These are phyloP conservation scores for Andrena bicolor DNA, from an alignment of 2,888 invertebrate genomes.

Conservation along the genomic window DNA sequence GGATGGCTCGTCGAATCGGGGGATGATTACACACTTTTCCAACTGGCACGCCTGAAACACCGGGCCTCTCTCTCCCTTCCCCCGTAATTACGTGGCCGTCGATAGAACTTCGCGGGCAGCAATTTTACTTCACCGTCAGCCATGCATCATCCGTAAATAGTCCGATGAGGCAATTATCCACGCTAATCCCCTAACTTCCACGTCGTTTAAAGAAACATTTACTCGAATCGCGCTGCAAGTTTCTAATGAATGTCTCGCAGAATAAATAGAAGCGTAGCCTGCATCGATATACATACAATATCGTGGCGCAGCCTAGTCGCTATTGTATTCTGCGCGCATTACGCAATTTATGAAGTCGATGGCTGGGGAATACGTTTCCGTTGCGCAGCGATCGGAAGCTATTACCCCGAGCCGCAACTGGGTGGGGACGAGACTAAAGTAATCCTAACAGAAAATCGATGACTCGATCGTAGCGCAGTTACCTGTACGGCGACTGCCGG, in stretches of 20 bases:
- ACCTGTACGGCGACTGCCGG: conserved; percentile 10
- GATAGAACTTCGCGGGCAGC: conserved; percentile 4
- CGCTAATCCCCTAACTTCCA: background rate
- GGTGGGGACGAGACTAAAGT: conserved; percentile 25
- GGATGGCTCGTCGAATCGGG: conserved; percentile 12
- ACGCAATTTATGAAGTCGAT: conserved; percentile 20
- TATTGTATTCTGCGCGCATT: conserved; percentile 19
- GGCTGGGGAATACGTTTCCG: conserved; percentile 37
- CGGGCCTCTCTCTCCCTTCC: background rate
- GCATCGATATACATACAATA: background rate
- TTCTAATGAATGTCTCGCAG: background rate
- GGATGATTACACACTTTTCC: conserved; percentile 31
- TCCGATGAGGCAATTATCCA: background rate
- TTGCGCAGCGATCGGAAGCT: conserved; percentile 38
- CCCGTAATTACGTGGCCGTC: conserved; percentile 11
- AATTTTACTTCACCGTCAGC: background rate
- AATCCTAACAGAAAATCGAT: conserved; percentile 66
- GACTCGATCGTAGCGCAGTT: conserved; percentile 43
- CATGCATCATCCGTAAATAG: background rate
- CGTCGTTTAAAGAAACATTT: background rate
- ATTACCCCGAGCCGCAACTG: conserved; percentile 37
- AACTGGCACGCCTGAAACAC: conserved; percentile 29
- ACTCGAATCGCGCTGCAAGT: background rate
- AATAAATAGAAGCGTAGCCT: background rate
- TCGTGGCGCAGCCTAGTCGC: background rate